Base-by-base conservation (phyloP, 92 coral and sea anemone species). In the Actinernus sp. region DNA sequence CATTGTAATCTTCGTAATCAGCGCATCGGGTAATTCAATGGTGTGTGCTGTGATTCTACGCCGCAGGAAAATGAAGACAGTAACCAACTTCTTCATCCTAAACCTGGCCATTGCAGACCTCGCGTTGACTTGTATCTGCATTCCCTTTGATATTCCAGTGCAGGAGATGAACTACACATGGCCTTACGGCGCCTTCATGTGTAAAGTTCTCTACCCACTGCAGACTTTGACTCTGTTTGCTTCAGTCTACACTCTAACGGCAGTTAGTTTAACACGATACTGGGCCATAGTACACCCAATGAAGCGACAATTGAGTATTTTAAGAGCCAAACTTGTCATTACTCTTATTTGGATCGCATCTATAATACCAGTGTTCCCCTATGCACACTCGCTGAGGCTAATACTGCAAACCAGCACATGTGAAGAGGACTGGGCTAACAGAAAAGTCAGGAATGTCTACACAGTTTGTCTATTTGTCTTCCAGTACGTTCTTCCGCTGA, bases 31-130 rank as follows among this genome's bases (percentile, higher is more conserved):
- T 12, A 93, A 93, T 59, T 63, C 88, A 1, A 53, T 88, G 9
- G 98, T 93, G 11, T 93, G 98, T 65, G 46, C 78, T 13, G 65
- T 93, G 21, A 64, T 93, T 19, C 17, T 90, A 10, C 82, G 86
- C 61, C 78, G 81, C 49, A 82, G 72, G 37, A 78, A 73, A 57
- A 79, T 93, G 92, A 90, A 91, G 53, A 93, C 98, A 88, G n/a
- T n/a, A n/a, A n/a, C n/a, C n/a, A n/a, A n/a, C n/a, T n/a, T n/a
- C n/a, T n/a, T n/a, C n/a, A n/a, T n/a, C n/a, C n/a, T n/a, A n/a
- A n/a, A n/a, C n/a, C n/a, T n/a, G n/a, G n/a, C n/a, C n/a, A n/a
- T n/a, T n/a, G n/a, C n/a, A n/a, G n/a, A n/a, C n/a, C n/a, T n/a
- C n/a, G n/a, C n/a, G n/a, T n/a, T n/a, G n/a, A n/a, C n/a, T n/a